Conservation (phyloP, 2,113 vertebrate species). For the Thalassoma bifasciatum region DNA sequence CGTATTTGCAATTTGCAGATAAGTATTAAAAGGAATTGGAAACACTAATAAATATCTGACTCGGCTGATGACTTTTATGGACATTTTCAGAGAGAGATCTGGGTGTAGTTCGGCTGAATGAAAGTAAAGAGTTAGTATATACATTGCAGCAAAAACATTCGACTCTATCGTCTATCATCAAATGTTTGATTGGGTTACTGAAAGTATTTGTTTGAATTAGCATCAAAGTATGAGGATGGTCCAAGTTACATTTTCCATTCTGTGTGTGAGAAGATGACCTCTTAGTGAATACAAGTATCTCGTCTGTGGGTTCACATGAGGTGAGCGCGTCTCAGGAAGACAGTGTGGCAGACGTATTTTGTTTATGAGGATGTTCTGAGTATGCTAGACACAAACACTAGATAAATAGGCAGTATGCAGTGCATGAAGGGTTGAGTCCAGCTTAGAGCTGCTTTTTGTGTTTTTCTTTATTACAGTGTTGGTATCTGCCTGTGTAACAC, state of each 20-base stretch:
- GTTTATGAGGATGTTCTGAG: not conserved
- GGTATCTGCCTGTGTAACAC: too few species aligned
- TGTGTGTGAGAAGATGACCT: not conserved
- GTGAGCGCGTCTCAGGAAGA: not conserved
- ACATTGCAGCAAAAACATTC: constrained; percentile 15
- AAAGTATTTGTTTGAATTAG: constrained; percentile 24
- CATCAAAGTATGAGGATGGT: constrained; percentile 14
- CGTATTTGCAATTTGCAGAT: not conserved
- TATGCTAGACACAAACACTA: too few species aligned
- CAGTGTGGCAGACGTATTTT: not conserved
- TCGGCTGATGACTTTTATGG: not conserved
- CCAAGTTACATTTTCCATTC: constrained; percentile 1
- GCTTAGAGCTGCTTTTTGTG: not conserved
- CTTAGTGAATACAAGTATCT: constrained; percentile 11
- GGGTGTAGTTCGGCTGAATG: not conserved
- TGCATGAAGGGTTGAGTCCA: too few species aligned
- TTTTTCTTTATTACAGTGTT: too few species aligned
- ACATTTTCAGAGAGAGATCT: not conserved
- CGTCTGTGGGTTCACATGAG: constrained; percentile 15
- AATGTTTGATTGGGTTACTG: constrained; percentile 11
- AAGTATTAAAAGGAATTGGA: not conserved
- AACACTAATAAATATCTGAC: not conserved
- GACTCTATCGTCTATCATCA: constrained; percentile 17
- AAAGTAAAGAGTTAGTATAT: not conserved
- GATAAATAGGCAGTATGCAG: too few species aligned